Conservation (phyloP, 2,113 vertebrate species). For the Oreochromis tanganicae region DNA sequence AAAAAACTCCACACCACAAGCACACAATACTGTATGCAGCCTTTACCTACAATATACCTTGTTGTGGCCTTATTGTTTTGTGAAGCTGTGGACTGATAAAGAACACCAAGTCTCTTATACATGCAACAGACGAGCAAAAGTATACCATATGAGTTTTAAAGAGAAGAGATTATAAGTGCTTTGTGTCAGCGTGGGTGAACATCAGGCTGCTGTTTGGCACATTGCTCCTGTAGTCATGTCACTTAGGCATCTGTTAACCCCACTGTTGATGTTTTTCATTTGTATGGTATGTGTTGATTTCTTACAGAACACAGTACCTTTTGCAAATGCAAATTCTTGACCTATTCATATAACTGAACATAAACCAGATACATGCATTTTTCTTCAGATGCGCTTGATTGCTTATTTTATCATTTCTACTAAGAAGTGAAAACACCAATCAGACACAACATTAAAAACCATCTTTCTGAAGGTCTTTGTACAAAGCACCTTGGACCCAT, state of each 20-base stretch:
- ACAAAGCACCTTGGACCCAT: not conserved
- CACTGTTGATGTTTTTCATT: not conserved
- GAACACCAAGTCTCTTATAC: not conserved
- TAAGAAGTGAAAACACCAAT: not conserved
- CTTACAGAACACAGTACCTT: not conserved
- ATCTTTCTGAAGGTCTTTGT: not conserved
- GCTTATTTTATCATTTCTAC: not conserved
- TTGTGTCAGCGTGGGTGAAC: slow-evolving; percentile 13
- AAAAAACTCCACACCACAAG: not conserved
- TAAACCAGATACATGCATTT: not conserved
- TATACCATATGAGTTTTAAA: not conserved
- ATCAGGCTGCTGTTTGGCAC: not conserved
- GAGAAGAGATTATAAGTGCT: not conserved
- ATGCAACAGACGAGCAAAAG: slow-evolving; percentile 1
- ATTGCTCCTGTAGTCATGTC: not conserved
- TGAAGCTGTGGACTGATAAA: not conserved
- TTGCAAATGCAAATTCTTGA: not conserved
- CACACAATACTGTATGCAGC: not conserved
- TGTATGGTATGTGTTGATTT: not conserved
- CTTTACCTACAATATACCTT: not conserved
- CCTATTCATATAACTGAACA: not conserved
- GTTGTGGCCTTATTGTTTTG: not conserved
- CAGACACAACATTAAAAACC: not conserved
- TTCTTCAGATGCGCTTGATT: not conserved
- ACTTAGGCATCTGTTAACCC: not conserved